A percentile compares a stretch with the other conserved stretches of the same genome.
Evolutionary conservation across 2,113 vertebrate species (phyloP).

Genomic region (Chaetodon auriga): DNA sequence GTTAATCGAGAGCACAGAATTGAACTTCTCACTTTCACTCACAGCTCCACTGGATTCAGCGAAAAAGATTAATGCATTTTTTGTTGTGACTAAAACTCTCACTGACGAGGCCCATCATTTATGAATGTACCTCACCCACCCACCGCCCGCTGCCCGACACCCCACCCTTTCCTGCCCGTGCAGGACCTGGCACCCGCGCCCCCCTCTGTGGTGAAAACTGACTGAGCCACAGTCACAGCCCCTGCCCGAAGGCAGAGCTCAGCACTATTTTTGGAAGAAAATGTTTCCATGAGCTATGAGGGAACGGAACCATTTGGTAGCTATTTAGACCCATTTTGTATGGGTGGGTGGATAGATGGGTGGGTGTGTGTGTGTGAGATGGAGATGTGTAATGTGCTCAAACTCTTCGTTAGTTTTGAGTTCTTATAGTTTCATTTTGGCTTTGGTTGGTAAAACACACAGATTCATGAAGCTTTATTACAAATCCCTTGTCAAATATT

Average conservation of each 20-base stretch:
- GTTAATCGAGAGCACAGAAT: neutral
- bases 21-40: neutral
- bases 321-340: constrained; percentile 71
- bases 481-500: neutral
- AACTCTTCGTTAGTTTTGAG: neutral
- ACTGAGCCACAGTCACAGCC: constrained; percentile 63
- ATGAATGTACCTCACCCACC: neutral
- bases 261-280: constrained; percentile 78
- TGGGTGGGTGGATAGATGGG: constrained; percentile 29
- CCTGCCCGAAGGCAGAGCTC: constrained; percentile 68
- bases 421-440: constrained; percentile 10
- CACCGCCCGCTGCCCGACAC: neutral
- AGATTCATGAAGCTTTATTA: no score
- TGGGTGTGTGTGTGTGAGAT: constrained; percentile 8
- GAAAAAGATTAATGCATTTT: neutral
- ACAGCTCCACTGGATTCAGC: neutral
- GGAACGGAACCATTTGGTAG: constrained; percentile 71
- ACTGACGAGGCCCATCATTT: constrained; percentile 5
- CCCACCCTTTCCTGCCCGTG: constrained; percentile 64
- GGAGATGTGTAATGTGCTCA: constrained; percentile 31
- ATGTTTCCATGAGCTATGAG: constrained; percentile 78
- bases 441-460: neutral
- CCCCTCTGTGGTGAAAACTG: constrained; percentile 52
- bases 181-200: constrained; percentile 53
- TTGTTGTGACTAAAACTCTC: neutral